Conservation (phyloP, 1,140 invertebrate genomes). For the Meloidogyne floridensis region DNA sequence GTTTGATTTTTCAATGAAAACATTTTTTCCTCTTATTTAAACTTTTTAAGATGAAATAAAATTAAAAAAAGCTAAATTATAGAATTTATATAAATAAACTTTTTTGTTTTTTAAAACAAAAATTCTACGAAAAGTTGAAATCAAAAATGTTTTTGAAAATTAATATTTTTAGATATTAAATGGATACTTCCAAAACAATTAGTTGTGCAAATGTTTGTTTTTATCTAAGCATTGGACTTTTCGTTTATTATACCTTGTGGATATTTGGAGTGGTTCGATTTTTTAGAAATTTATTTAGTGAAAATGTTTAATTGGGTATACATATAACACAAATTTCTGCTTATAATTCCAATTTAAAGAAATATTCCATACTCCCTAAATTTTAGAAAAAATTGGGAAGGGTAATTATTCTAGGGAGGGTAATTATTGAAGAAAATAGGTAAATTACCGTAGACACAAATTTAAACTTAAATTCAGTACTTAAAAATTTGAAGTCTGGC, state of each 20-base stretch:
- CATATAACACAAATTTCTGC: no score
- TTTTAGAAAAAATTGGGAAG: no score
- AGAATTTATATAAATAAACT: not conserved
- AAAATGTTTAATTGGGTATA: no score
- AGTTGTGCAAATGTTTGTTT: not conserved
- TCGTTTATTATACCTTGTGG: constrained; percentile 29
- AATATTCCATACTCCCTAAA: no score
- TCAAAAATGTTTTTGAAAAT: no score
- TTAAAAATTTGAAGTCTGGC: no score
- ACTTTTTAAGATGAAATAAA: not conserved
- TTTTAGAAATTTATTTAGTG: not conserved
- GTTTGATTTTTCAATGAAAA: not conserved
- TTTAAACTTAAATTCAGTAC: no score
- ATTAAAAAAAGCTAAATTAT: not conserved
- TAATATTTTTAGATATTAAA: not conserved
- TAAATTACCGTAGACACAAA: no score
- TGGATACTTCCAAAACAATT: not conserved
- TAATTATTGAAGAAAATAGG: no score
- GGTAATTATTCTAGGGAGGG: no score
- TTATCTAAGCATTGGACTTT: not conserved
- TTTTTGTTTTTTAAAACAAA: not conserved
- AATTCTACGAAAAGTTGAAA: no score
- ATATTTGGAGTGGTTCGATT: constrained; percentile 31
- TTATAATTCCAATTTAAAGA: no score
- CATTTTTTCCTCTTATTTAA: not conserved